A percentile compares a stretch with the other conserved stretches of the same genome.
Evolutionary conservation across 2,888 invertebrate genomes (phyloP).

Genomic region (Pristionchus mayeri): DNA sequence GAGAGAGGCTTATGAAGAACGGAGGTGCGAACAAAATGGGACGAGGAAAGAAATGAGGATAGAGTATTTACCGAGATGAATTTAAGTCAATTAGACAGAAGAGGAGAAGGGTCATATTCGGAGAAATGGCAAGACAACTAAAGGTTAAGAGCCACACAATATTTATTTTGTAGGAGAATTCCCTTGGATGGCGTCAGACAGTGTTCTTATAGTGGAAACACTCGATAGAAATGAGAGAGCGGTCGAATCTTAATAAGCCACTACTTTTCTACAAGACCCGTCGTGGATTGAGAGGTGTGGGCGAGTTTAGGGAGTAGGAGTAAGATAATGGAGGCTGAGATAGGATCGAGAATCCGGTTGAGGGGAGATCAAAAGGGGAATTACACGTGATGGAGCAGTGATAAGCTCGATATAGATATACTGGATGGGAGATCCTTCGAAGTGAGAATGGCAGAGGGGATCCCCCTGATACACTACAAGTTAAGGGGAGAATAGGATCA

Average conservation of each 20-base stretch:
- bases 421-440: neutral
- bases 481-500: too few species aligned
- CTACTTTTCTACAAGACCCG: too few species aligned
- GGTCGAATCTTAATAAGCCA: neutral
- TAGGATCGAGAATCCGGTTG: slow-evolving; percentile 29
- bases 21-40: slow-evolving; percentile 3
- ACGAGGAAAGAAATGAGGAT: neutral
- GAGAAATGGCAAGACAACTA: neutral
- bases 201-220: neutral
- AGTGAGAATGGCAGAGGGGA: too few species aligned
- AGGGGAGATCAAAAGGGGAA: neutral
- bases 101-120: neutral
- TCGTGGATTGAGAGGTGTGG: neutral
- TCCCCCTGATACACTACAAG: too few species aligned
- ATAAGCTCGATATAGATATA: slow-evolving; percentile 32
- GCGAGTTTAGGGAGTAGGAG: neutral
- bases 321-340: slow-evolving; percentile 15
- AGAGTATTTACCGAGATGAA: neutral
- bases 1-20: neutral
- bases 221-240: neutral
- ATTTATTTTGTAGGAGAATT: too few species aligned
- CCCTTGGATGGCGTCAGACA: too few species aligned
- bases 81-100: slow-evolving; percentile 12
- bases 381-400: slow-evolving; percentile 3
- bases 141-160: too few species aligned